Evolutionary conservation across 2,797 vertebrate species (phyloP).

Genomic region (Distichodus sexfasciatus): DNA sequence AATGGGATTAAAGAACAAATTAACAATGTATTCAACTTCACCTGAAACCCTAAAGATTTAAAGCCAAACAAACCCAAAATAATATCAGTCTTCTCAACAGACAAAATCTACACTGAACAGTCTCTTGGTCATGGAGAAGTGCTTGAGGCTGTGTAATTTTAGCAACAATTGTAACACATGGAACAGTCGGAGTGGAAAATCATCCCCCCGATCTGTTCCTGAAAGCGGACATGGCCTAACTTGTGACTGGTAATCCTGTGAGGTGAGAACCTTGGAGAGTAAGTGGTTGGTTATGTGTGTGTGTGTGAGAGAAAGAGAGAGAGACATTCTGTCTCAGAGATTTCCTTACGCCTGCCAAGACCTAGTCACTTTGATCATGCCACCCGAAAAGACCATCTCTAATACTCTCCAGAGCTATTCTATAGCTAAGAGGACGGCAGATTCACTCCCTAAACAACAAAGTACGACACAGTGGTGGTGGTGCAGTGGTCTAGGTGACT

Average conservation of each 20-base stretch:
- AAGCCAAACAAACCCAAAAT: too few relatives aligned
- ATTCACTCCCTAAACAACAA: neutral
- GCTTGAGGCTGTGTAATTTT: neutral
- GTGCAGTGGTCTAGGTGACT: too few relatives aligned
- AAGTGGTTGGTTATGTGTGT: neutral
- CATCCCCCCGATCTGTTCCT: constrained; percentile 17
- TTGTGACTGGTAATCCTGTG: constrained; percentile 71
- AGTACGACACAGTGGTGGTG: too few relatives aligned
- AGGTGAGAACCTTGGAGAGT: constrained; percentile 13
- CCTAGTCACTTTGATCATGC: constrained; percentile 34
- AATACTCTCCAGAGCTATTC: constrained; percentile 3
- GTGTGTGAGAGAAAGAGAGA: neutral
- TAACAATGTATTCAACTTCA: too few relatives aligned
- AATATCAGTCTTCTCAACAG: neutral
- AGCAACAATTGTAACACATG: neutral
- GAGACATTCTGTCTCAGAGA: constrained; percentile 12
- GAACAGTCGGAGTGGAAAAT: neutral
- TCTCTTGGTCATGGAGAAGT: neutral
- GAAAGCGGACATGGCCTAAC: constrained; percentile 50
- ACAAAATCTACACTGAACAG: neutral
- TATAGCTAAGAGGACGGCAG: neutral
- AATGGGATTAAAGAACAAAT: too few relatives aligned
- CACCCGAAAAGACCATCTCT: neutral
- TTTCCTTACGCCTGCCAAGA: constrained; percentile 26
- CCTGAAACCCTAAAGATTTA: too few relatives aligned